These are phyloP conservation scores for Margarornis squamiger DNA, from an alignment of 2,797 vertebrate genomes.

Conservation along the genomic window DNA sequence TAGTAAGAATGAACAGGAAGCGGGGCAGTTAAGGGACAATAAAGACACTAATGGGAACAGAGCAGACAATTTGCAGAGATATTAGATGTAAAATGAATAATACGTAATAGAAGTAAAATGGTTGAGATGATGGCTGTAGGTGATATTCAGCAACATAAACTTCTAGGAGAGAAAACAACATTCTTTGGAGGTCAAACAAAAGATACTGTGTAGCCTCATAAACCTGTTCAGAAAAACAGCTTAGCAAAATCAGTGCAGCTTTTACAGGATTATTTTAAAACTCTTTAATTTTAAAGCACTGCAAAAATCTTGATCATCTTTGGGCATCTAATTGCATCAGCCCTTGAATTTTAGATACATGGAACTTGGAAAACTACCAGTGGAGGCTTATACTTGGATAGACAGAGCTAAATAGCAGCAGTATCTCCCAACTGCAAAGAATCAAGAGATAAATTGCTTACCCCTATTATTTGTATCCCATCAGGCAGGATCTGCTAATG, in stretches of 20 bases:
- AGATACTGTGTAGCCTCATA: not conserved
- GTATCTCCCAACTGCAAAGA: not conserved
- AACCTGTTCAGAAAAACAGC: not conserved
- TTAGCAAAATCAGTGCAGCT: not conserved
- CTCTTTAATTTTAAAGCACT: not conserved
- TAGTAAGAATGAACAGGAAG: not conserved
- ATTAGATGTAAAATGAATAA: not conserved
- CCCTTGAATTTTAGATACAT: not conserved
- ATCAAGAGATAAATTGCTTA: conserved; percentile 3
- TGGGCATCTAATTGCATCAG: not conserved
- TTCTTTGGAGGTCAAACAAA: not conserved
- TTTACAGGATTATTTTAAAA: conserved; percentile 10
- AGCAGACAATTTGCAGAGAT: not conserved
- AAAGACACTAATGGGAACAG: not conserved
- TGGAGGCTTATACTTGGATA: not conserved
- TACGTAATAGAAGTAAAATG: not conserved
- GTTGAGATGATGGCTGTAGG: not conserved
- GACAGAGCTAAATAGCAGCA: not conserved
- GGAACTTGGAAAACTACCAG: not conserved
- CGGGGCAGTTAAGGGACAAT: not conserved
- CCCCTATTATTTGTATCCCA: not conserved
- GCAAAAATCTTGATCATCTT: conserved; percentile 24
- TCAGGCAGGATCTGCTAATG: not conserved
- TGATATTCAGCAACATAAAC: not conserved
- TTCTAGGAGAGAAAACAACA: not conserved